Conservation (phyloP, 2,113 vertebrate species). For the Gavialis gangeticus region DNA sequence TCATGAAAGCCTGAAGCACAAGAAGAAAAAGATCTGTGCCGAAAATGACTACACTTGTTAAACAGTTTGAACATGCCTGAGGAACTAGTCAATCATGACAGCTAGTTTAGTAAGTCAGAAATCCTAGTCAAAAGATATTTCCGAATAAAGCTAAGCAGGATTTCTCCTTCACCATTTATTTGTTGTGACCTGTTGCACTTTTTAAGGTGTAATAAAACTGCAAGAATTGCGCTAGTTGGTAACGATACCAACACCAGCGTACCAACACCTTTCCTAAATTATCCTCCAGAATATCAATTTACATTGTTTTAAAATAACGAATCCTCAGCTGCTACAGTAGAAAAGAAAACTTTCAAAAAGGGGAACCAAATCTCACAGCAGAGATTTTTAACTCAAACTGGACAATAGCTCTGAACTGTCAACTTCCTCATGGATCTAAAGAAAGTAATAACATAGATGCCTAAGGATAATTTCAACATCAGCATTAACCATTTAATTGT, state of each 20-base stretch:
- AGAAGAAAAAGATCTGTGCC: fast-evolving
- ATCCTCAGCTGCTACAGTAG: neutral
- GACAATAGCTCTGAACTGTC: too few relatives aligned
- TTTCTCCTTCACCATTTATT: neutral
- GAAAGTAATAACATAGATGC: too few relatives aligned
- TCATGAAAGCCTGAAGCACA: neutral
- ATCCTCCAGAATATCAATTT: neutral
- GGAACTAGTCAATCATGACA: neutral
- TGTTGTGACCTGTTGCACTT: neutral
- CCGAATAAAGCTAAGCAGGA: neutral
- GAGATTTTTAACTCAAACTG: too few relatives aligned
- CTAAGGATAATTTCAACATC: too few relatives aligned
- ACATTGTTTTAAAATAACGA: neutral
- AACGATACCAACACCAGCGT: too few relatives aligned
- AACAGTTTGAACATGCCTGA: neutral
- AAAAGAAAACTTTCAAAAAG: neutral
- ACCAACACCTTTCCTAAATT: neutral
- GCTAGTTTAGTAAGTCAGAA: neutral
- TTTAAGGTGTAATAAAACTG: neutral
- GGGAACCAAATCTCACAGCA: neutral
- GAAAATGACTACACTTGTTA: neutral
- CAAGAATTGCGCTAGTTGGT: neutral
- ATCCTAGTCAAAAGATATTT: neutral
- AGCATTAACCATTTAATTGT: too few relatives aligned
- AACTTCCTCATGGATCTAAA: too few relatives aligned